Evolutionary conservation across 2,797 vertebrate genomes (phyloP).

Genomic region (Lepilemur septentrionalis): DNA sequence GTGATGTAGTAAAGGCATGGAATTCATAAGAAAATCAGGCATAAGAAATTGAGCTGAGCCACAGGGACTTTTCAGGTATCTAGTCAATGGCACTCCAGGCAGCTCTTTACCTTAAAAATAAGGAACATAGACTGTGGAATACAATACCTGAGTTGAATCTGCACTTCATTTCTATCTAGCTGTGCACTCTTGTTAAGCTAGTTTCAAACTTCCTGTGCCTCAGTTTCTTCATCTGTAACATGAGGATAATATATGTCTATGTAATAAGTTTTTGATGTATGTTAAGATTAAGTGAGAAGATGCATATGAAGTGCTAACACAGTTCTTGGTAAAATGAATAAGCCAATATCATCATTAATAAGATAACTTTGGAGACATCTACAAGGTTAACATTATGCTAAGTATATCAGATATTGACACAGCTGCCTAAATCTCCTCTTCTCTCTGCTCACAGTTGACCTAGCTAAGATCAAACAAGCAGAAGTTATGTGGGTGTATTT

Average conservation of each 20-base stretch:
- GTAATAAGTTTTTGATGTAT: background rate
- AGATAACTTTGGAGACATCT: background rate
- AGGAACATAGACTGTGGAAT: background rate
- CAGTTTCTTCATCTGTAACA: background rate
- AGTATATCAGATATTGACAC: background rate
- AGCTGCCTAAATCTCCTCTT: background rate
- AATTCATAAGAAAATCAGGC: background rate
- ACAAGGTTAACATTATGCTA: background rate
- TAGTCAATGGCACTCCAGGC: background rate
- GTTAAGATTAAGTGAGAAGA: background rate
- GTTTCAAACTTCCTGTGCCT: background rate
- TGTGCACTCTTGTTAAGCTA: background rate
- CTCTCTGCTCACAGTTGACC: background rate
- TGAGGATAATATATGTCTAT: background rate
- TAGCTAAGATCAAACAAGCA: background rate
- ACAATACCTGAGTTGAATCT: background rate
- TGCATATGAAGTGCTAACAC: background rate
- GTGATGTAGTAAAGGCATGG: background rate
- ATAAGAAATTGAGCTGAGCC: background rate
- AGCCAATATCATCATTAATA: background rate
- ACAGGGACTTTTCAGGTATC: background rate
- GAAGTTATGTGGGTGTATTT: background rate
- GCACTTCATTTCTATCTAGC: background rate
- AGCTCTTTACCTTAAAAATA: background rate
- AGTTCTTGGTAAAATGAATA: background rate